Base-by-base conservation (phyloP, 2,797 vertebrate genomes). In the Leucoraja ocellata region DNA sequence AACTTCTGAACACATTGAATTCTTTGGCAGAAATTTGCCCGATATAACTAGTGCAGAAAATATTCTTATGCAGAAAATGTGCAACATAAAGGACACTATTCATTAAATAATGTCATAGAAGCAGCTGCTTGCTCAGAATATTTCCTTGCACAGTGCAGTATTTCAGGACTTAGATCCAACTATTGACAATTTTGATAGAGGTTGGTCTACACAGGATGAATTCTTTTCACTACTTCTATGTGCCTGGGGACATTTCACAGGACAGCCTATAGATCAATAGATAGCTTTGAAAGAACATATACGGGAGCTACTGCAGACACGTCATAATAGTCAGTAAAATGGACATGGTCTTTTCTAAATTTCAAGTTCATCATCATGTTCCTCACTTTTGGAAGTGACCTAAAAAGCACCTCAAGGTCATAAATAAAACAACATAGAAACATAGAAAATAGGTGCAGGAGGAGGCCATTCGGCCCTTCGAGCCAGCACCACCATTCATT, bases 121-220 rank as follows among this genome's bases (percentile, higher is more conserved):
- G 68, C 65, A 91, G 65, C 88, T 91, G 84, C 10, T 61, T 63
- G 25, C 13, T n/a, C 11, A n/a, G 46, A n/a, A 65, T 32, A 23
- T n/a, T 65, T 61, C 32, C 25, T 88, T 88, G 84, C 83, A 28
- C n/a, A 32, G n/a, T 32, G 14, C 39, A 54, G 46, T 54, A 32
- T 88, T 65, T 88, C 84, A 88, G 28, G 28, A 11, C 46, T 88
- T 65, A 16, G 88, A 21, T 73, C 65, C n/a, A 91, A 91, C n/a
- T 71, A n/a, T n/a, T 4, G n/a, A 14, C 7, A 73, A 68, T 63
- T 91, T 36, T 71, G 88, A 71, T 23, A 68, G 21, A n/a, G 4
- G 13, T n/a, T 65, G 18, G 21, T 71, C 32, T 23, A 71, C 9
- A 39, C 7, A 16, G 32, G 32, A 18, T 23, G 16, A 68, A 18